Percentiles rank a stretch among this genome's conserved stretches.
Conservation (phyloP, 1,140 invertebrate genomes). For the Magallana angulata region DNA sequence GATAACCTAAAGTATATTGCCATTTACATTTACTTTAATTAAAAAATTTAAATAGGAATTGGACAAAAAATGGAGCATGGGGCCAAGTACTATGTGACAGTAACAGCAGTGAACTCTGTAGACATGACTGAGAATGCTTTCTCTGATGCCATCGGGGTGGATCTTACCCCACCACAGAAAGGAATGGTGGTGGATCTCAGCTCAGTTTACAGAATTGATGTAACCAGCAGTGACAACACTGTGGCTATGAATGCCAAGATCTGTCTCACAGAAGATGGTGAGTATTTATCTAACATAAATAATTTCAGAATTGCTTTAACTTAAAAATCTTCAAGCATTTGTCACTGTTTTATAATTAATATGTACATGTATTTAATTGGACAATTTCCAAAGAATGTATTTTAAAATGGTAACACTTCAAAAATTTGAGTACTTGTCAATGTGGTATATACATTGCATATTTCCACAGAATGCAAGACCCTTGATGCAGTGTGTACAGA, state of each 20-base stretch:
- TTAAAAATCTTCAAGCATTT: not conserved
- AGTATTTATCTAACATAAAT: not conserved
- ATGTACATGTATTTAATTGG: too few species aligned
- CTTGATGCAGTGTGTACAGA: constrained; percentile 65
- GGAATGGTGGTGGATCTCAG: constrained; percentile 63
- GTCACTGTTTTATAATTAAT: too few species aligned
- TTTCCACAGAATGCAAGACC: constrained; percentile 50
- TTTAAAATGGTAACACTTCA: too few species aligned
- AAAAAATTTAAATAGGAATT: not conserved
- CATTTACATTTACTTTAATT: not conserved
- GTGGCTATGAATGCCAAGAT: constrained; percentile 45
- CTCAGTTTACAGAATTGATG: constrained; percentile 52
- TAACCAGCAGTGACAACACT: constrained; percentile 43
- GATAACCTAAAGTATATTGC: too few species aligned
- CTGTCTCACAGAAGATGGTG: constrained; percentile 56
- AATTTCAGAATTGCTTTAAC: not conserved
- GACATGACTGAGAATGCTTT: constrained; percentile 56
- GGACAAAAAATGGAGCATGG: constrained; percentile 29
- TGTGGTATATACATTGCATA: not conserved
- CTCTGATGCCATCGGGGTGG: constrained; percentile 59
- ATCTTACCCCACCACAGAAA: constrained; percentile 58
- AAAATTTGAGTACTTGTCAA: not conserved
- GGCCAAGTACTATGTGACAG: constrained; percentile 55
- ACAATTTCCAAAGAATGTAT: too few species aligned
- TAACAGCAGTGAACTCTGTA: constrained; percentile 61